Evolutionary conservation across 2,888 invertebrate genomes (phyloP).

Genomic region (Dinocampus coccinellae): DNA sequence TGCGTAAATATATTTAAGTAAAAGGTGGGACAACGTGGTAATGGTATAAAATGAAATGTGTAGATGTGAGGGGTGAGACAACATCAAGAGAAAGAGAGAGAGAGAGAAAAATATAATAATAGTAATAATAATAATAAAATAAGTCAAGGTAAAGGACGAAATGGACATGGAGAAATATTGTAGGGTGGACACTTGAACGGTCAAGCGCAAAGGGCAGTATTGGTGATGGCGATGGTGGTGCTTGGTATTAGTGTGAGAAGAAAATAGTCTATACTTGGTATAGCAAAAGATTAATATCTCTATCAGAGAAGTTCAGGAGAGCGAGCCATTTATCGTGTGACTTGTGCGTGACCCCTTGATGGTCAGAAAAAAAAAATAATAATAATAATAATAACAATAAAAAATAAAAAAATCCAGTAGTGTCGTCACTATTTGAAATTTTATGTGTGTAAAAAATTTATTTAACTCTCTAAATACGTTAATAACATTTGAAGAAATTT

Average conservation of each 20-base stretch:
- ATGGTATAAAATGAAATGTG: constrained; percentile 31
- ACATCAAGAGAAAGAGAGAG: constrained; percentile 10
- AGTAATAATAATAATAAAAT: no score
- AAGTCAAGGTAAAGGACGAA: no score
- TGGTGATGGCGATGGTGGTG: not conserved
- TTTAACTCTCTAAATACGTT: no score
- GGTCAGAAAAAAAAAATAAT: constrained; percentile 20
- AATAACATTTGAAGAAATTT: no score
- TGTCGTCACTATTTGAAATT: no score
- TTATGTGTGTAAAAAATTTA: no score
- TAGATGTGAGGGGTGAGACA: constrained; percentile 20
- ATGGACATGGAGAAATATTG: constrained; percentile 33
- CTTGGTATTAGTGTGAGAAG: constrained; percentile 16
- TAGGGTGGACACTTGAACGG: constrained; percentile 36
- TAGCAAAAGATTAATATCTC: constrained; percentile 65
- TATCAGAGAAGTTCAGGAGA: constrained; percentile 63
- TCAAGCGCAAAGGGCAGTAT: constrained; percentile 36
- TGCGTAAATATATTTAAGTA: not conserved
- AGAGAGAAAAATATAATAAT: constrained; percentile 9
- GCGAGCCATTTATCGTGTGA: constrained; percentile 60
- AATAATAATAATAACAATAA: no score
- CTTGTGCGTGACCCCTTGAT: constrained; percentile 35
- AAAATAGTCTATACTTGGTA: constrained; percentile 16
- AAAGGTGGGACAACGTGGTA: constrained; percentile 28
- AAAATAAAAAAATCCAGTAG: no score